phyloP scores from a whole-genome alignment of 92 coral and sea anemone genomes.

The Epizoanthus illoricatus region DNA sequence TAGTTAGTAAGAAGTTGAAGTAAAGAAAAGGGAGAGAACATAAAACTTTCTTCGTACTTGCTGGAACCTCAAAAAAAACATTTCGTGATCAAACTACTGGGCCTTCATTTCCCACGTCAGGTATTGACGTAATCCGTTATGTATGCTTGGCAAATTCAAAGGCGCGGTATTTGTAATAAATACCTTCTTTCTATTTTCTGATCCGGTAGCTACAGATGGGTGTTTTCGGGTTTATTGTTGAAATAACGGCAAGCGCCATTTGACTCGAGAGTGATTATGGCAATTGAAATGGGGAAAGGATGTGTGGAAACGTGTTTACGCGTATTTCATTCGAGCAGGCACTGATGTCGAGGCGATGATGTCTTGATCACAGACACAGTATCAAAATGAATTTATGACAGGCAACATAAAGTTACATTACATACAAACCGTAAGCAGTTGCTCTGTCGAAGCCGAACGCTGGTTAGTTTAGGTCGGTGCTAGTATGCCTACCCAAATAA shows the following conservation, averaged over 20 bases:
- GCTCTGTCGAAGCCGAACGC: too few species aligned
- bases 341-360: background rate
- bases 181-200: background rate
- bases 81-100: constrained; percentile 31
- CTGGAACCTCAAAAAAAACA: background rate
- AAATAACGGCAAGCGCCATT: background rate
- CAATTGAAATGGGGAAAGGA: constrained; percentile 11
- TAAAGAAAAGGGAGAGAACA: background rate
- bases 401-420: too few species aligned
- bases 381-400: constrained; percentile 1
- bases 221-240: background rate
- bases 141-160: background rate
- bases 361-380: background rate
- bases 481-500: too few species aligned
- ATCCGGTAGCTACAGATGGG: background rate
- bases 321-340: background rate
- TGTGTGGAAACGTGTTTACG: constrained; percentile 6
- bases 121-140: background rate
- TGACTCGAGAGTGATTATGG: constrained; percentile 5
- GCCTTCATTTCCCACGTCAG: background rate
- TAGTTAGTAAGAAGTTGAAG: background rate
- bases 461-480: too few species aligned
- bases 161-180: constrained; percentile 14
- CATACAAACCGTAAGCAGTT: too few species aligned
- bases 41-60: background rate